Evolutionary conservation across 2,797 vertebrate species (phyloP), one percentile per base, ranked within the genome.

Genomic region (Anguilla pacifica): DNA sequence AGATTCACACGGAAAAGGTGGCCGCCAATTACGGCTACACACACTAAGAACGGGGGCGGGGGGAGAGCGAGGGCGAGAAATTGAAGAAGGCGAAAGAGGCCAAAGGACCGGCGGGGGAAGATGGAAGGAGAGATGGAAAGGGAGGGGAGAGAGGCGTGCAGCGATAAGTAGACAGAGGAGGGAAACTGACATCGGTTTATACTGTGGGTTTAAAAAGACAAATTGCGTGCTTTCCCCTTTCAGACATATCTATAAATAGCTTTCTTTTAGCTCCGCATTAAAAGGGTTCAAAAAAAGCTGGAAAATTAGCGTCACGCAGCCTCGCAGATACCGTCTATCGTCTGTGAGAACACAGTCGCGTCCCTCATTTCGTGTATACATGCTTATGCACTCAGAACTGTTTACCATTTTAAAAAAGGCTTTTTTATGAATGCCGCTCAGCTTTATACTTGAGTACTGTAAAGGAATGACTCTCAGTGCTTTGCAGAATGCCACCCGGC

Each of bases 21-120:
- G 51, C 55, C 39, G 55, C 84, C 82, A 84, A 74, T 81, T 81
- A 81, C 49, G 77, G 77, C 39, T 25, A 49, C 77, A 81, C 19
- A 0, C 6, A 2, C 19, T n/a, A 4, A 51, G 77, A 22, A 9
- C 0, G 31, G 31, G 17, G 53, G 25, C 6, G 0, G 15, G 15
- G 31, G 6, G 43, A 51, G 3, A 22, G 19, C 1, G 43, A n/a
- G 25, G 11, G 82, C 7, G 39, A 25, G 19, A 82, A 6, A 83
- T 11, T 2, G 9, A 51, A 15, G 51, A 31, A 35, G 17, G 83
- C 9, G 55, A 39, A 5, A 28, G n/a, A 59, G 28, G 57, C 25
- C 28, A 84, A 77, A 77, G 74, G 74, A 39, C 74, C 43, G 31
- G 10, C 74, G 4, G 35, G 51, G 53, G 19, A 43, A 31, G 35